phyloP scores from a whole-genome alignment of 2,797 vertebrate genomes.

The Poecilia wingei region DNA sequence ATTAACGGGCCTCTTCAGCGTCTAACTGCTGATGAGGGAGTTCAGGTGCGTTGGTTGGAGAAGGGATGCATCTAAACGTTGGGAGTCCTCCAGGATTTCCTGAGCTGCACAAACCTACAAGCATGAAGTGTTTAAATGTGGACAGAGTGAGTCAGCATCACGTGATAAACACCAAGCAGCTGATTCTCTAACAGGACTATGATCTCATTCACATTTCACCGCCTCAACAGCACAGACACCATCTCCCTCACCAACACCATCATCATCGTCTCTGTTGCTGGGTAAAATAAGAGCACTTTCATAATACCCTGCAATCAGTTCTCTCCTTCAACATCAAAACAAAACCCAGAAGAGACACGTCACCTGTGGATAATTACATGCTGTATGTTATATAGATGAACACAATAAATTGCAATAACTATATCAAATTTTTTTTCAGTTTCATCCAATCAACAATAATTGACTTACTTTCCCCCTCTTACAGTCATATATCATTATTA shows the following conservation, averaged over 20 bases:
- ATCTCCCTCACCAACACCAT: background rate
- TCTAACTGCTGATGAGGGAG: background rate
- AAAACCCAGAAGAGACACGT: too few relatives aligned
- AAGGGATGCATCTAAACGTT: background rate
- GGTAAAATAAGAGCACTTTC: background rate
- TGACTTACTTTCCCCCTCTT: background rate
- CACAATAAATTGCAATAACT: too few relatives aligned
- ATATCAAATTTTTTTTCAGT: too few relatives aligned
- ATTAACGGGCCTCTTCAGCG: background rate
- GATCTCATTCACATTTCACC: constrained; percentile 46
- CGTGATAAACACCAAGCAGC: constrained; percentile 34
- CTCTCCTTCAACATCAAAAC: background rate
- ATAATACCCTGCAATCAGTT: background rate
- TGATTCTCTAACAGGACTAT: constrained; percentile 43
- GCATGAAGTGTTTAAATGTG: background rate
- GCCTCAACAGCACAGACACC: constrained; percentile 22
- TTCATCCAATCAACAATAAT: background rate
- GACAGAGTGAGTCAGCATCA: constrained; percentile 47
- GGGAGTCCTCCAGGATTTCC: background rate
- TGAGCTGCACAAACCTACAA: background rate
- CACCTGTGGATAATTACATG: too few relatives aligned
- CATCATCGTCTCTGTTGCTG: background rate
- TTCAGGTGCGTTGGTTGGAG: background rate
- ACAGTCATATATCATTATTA: background rate
- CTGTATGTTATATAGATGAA: too few relatives aligned